Evolutionary conservation across 1,140 invertebrate genomes (phyloP).

Genomic region (Heliconius himera): DNA sequence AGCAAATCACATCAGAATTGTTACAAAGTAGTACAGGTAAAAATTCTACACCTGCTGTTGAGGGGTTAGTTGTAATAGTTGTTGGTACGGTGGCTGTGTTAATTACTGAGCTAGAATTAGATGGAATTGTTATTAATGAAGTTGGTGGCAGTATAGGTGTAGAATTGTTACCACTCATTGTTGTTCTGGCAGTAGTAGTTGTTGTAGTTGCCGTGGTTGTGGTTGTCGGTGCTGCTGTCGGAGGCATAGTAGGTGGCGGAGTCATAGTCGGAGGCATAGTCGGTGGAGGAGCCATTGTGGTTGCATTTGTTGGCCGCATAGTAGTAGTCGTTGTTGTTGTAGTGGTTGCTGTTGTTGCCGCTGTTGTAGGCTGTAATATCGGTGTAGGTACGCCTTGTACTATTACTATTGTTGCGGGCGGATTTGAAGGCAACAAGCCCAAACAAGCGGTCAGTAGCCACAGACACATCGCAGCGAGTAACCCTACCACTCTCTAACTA

Average conservation of each 20-base stretch:
- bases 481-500: slow-evolving; percentile 21
- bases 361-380: slow-evolving; percentile 58
- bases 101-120: slow-evolving; percentile 25
- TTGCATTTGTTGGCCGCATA: not conserved
- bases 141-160: slow-evolving; percentile 19
- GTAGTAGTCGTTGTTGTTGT: slow-evolving; percentile 37
- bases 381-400: slow-evolving; percentile 58
- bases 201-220: slow-evolving; percentile 27
- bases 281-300: slow-evolving; percentile 15
- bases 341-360: slow-evolving; percentile 47
- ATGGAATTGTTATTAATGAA: slow-evolving; percentile 23
- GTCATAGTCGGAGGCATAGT: slow-evolving; percentile 20
- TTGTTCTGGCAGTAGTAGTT: slow-evolving; percentile 33
- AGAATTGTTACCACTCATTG: slow-evolving; percentile 35
- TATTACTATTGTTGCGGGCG: slow-evolving; percentile 59
- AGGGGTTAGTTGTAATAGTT: slow-evolving; percentile 35
- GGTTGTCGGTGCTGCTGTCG: slow-evolving; percentile 39
- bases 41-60: slow-evolving; percentile 52
- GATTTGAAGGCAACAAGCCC: slow-evolving; percentile 62
- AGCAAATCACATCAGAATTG: slow-evolving; percentile 65
- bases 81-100: slow-evolving; percentile 38
- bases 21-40: slow-evolving; percentile 66
- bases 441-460: slow-evolving; percentile 78
- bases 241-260: slow-evolving; percentile 19
- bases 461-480: slow-evolving; percentile 62